Percentiles rank a stretch among this genome's conserved stretches.
These are phyloP conservation scores for Sebastes alutus DNA, from an alignment of 2,797 vertebrate genomes.

Conservation along the genomic window DNA sequence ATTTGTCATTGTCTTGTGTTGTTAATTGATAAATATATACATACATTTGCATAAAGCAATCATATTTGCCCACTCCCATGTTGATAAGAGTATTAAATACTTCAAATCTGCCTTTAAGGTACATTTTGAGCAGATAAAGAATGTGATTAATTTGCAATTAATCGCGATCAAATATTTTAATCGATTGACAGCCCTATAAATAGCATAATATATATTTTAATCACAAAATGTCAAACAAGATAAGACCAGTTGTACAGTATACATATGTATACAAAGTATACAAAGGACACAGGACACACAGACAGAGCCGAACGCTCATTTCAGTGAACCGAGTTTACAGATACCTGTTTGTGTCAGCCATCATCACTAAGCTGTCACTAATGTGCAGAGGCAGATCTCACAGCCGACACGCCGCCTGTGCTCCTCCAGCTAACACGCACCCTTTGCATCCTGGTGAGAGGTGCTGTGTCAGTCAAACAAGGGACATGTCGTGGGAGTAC, in stretches of 20 bases:
- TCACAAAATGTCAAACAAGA: background rate
- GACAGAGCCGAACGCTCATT: background rate
- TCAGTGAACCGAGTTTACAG: conserved; percentile 18
- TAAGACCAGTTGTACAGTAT: background rate
- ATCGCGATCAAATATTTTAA: too few relatives aligned
- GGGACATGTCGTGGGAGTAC: conserved; percentile 10
- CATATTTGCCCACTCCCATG: too few relatives aligned
- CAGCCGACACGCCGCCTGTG: conserved; percentile 8
- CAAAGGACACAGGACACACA: background rate
- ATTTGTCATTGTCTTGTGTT: too few relatives aligned
- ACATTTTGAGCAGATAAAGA: too few relatives aligned
- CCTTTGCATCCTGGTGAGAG: conserved; percentile 36
- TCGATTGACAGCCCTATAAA: too few relatives aligned
- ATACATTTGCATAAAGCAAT: too few relatives aligned
- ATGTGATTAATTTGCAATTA: too few relatives aligned
- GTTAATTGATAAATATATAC: too few relatives aligned
- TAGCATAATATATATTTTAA: background rate
- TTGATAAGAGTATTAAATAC: too few relatives aligned
- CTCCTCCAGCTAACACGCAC: conserved; percentile 18
- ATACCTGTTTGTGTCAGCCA: conserved; percentile 1
- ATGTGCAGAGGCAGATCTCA: conserved; percentile 32
- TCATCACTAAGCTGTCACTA: conserved; percentile 43
- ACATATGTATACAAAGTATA: too few relatives aligned
- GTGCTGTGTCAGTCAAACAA: conserved; percentile 50
- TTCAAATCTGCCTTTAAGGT: too few relatives aligned